Evolutionary conservation across 2,113 vertebrate species (phyloP), one percentile per base, ranked within the genome.

Genomic region (Vombatus ursinus): DNA sequence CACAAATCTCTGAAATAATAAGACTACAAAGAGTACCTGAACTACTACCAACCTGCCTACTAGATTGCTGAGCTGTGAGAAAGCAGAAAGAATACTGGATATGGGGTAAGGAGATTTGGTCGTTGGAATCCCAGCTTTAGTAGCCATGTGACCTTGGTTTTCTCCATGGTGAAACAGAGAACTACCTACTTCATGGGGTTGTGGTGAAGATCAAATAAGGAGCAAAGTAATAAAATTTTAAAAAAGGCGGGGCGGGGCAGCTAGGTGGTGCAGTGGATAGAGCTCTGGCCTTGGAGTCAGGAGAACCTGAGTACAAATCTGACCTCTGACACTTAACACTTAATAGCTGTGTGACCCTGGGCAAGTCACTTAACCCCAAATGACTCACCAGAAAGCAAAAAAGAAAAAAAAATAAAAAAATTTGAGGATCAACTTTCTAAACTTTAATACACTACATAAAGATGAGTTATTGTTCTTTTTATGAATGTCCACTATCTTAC

Each of bases 1-100:
- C 14, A 92, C 50, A 91, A 49, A 77, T 94, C 50, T 94, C 93
- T 95, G 51, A 93, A 92, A 91, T 84, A 90, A 23, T 37, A 44
- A 37, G 68, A 28, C 25, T 26, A 52, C 91, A 96, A 61, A 91
- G 84, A 93, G 54, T 52, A 92, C 26, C 51, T 28, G 12, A 89
- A 91, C 31, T 91, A 31, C 3, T 16, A 77, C 48, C 28, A 90
- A 90, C 89, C 92, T 51, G 57, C 95, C 92, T 57, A 49, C 50
- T 37, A 90, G 26, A 26, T 50, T 91, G 92, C 12, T 6, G 52
- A 93, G 50, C 61, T 77, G 19, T n/a, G 68, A 77, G 68, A 37
- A n/a, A 77, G 68, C 19, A 5, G 37, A n/a, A 77, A n/a, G 37
- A 77, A 44, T 77, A 77, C 16, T 22, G 68, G 68, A 77, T 22